phyloP scores from a whole-genome alignment of 2,113 vertebrate species.

The Bos indicus region DNA sequence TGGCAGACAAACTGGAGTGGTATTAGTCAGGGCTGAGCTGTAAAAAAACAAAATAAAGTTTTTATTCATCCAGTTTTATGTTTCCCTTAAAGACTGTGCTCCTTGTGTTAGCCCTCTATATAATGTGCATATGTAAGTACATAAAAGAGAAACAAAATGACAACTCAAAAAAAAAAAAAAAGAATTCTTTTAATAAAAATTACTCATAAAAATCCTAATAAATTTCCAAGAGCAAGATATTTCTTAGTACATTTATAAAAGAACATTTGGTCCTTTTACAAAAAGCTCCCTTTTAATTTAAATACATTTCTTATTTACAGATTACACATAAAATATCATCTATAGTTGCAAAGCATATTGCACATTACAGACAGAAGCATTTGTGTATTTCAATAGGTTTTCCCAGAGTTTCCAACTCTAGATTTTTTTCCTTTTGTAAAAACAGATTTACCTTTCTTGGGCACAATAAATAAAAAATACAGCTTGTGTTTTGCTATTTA shows the following conservation, averaged over 20 bases:
- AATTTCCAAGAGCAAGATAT: conserved; percentile 72
- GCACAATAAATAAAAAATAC: conserved; percentile 66
- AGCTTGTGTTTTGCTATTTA: conserved; percentile 37
- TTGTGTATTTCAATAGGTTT: conserved; percentile 53
- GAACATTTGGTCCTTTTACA: conserved; percentile 76
- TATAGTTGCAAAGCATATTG: conserved; percentile 75
- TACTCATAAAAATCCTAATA: conserved; percentile 72
- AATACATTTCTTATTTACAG: conserved; percentile 76
- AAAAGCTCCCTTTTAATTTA: conserved; percentile 72
- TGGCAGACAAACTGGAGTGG: not conserved
- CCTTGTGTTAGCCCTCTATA: not conserved
- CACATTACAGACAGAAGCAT: conserved; percentile 74
- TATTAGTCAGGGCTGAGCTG: not conserved
- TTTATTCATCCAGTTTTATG: not conserved
- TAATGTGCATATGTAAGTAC: not conserved
- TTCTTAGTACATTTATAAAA: conserved; percentile 72
- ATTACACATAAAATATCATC: conserved; percentile 67
- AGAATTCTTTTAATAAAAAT: conserved; percentile 79
- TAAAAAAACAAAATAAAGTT: not conserved
- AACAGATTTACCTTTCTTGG: conserved; percentile 53
- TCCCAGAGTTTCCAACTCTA: conserved; percentile 60
- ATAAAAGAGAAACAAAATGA: conserved; percentile 19
- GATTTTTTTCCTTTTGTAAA: conserved; percentile 18
- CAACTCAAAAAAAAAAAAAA: conserved; percentile 43
- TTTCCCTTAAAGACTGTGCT: not conserved